A percentile compares a stretch with the other conserved stretches of the same genome.
These are phyloP conservation scores for Oxyura jamaicensis DNA, from an alignment of 2,113 vertebrate genomes.

Conservation along the genomic window DNA sequence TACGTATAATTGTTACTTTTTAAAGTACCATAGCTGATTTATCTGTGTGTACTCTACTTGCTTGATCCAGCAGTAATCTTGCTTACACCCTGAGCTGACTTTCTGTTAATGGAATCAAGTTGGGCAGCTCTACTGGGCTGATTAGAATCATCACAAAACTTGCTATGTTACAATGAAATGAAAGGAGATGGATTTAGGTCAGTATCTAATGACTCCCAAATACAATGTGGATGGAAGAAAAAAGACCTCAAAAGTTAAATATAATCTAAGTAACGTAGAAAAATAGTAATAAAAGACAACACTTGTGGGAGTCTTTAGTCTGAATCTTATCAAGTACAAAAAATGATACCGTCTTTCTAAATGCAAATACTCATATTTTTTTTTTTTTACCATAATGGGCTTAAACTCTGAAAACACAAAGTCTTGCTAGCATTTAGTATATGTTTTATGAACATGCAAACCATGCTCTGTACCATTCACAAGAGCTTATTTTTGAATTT, in stretches of 20 bases:
- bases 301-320: not conserved
- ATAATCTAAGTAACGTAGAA: not conserved
- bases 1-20: not conserved
- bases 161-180: conserved; percentile 12
- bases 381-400: not conserved
- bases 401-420: not conserved
- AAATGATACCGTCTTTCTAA: not conserved
- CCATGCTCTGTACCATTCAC: not conserved
- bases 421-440: not conserved
- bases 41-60: not conserved
- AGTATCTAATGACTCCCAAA: not conserved
- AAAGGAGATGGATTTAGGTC: conserved; percentile 54
- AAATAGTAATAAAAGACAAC: not conserved
- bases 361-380: no score
- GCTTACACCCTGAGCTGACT: not conserved
- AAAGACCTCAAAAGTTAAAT: not conserved
- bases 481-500: not conserved
- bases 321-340: not conserved
- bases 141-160: conserved; percentile 44
- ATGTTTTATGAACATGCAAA: not conserved
- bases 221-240: not conserved
- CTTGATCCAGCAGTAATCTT: not conserved
- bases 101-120: not conserved
- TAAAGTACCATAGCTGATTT: not conserved
- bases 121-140: conserved; percentile 32